These are phyloP conservation scores for Podocnemis expansa DNA, from an alignment of 2,113 vertebrate species.

Conservation along the genomic window DNA sequence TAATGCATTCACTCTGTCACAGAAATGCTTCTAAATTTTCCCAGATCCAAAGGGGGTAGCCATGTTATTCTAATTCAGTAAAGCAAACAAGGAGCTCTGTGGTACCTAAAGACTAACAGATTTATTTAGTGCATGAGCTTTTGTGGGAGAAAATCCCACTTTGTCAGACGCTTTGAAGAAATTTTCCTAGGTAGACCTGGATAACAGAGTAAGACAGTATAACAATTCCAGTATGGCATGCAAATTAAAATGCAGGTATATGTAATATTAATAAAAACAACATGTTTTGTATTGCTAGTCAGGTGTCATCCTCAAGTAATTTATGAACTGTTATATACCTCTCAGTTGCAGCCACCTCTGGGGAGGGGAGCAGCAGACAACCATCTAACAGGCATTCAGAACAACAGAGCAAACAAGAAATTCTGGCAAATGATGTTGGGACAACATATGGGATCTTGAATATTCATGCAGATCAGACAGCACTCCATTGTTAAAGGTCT, in stretches of 20 bases:
- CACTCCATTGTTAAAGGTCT: background rate
- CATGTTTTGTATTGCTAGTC: background rate
- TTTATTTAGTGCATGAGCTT: no score
- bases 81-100: no score
- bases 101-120: no score
- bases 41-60: no score
- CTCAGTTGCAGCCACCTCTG: background rate
- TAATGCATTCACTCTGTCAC: background rate
- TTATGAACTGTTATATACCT: background rate
- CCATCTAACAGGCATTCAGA: background rate
- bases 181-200: background rate
- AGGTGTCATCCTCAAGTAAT: background rate
- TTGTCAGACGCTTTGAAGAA: no score
- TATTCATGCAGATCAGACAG: background rate
- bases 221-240: background rate
- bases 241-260: background rate
- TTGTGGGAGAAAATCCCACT: no score
- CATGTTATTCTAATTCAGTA: no score
- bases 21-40: background rate
- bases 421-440: fast-evolving
- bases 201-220: background rate
- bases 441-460: background rate
- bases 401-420: background rate
- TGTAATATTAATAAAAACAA: background rate
- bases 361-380: background rate